Evolutionary conservation across 1,140 invertebrate species (phyloP), one percentile per base, ranked within the genome.

Genomic region (Papilio polytes): DNA sequence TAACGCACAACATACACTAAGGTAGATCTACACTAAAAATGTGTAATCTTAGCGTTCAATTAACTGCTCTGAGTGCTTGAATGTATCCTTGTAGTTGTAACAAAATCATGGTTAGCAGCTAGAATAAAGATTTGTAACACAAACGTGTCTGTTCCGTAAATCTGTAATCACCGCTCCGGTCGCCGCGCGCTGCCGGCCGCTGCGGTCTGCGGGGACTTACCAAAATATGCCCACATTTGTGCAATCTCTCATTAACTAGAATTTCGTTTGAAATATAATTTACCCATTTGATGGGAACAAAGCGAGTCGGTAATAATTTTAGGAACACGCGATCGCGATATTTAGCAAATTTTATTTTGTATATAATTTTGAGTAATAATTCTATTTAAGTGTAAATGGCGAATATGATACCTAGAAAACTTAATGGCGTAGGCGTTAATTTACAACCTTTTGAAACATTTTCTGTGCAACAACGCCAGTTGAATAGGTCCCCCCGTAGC

Each of bases 101-200:
- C 13, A 15, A 66, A 31, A 15, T 15, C 13, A 18, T 26, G 3
- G 3, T 70, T 70, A 13, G 63, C 63, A 70, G 26, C 22, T 18
- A 70, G 26, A 36, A 36, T 26, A 15, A 36, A 63, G 1, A 63
- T 63, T 63, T 22, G 13, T 70, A 26, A 70, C 63, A 70, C 59
- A 70, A 70, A 70, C 63, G 63, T 70, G 63, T 70, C 63, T 70
- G 36, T 70, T 70, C 22, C 63, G 36, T 31, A 70, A 70, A 70
- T 70, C 26, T 70, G 36, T 70, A 36, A 70, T 70, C 31, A 70
- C 26, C 36, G 26, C 26, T 26, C 12, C 26, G 63, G 59, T 63
- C 26, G 63, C 26, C 63, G 63, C 12, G 63, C 63, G 26, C 26
- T 36, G 26, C 26, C 63, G 26, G 26, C 13, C 22, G 26, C 13